Base-by-base conservation (phyloP, 2,888 invertebrate genomes). In the Sisyra nigra region DNA sequence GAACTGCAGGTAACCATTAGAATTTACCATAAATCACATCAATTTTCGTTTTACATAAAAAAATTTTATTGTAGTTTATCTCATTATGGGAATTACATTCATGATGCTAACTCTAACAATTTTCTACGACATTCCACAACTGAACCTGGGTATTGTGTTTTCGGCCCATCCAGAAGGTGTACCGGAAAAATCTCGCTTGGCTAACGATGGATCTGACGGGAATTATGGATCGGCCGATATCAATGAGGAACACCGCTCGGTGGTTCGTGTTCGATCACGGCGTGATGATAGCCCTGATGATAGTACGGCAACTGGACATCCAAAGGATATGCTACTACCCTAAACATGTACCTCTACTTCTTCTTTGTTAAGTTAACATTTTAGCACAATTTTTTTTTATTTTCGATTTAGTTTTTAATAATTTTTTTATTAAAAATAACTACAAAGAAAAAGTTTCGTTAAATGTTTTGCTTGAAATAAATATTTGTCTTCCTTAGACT, bases 121-220 rank as follows among this genome's bases (percentile, higher is more conserved):
- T 18, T 81, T 88, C 65, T 87, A 87, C 64, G 87, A 88, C 60
- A 85, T 91, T 51, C 89, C 89, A 3, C 85, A 89, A 65, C 68
- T 89, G 52, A 88, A 89, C 62, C 64, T 89, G 45, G 83, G 85
- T 50, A 71, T 79, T 47, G 73, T 85, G 35, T 86, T 87, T 61
- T 76, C 82, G 40, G 69, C 79, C 48, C 60, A 63, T 50, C 67
- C 43, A 3, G 34, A 67, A 40, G 47, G 46, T 18, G 61, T 60
- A 44, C 66, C 68, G 49, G 80, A 80, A 59, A 80, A 80, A 59
- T 69, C 77, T 56, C 68, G 76, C 5, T 63, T 80, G 31, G 74
- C 77, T 40, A 69, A 77, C 40, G 67, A 59, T 6, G 17, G 43
- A n/a, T 18, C 45, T 46, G 46, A 54, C 40, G 6, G 69, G 62